Evolutionary conservation across 2,113 vertebrate species (phyloP), one percentile per base, ranked within the genome.

Genomic region (Fulica atra): DNA sequence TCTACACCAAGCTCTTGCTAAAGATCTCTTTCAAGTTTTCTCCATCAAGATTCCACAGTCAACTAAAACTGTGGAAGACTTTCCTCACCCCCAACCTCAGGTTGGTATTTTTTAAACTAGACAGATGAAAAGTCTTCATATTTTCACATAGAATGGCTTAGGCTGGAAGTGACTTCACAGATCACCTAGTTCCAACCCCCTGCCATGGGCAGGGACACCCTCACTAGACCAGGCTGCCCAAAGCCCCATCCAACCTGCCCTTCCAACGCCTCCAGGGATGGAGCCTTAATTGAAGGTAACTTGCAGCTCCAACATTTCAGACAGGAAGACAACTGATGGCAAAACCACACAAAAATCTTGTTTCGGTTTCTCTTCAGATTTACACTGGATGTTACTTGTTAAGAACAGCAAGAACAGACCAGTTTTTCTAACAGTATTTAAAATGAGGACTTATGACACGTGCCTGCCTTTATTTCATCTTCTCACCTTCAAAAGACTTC

Each of bases 21-120:
- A 24, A 38, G 53, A 35, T 48, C 81, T 31, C 50, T 56, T 35
- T 16, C 31, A 54, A 7, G 7, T 57, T 6, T 42, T 74, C 20
- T 71, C 44, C 61, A 29, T 21, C 28, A 59, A 50, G 40, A 9
- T 81, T 61, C 44, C 31, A 18, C 0, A 3, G 59, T 13, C 44
- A 73, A 5, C 10, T 31, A 0, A 0, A 82, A 42, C 24, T 23
- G 17, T 7, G 7, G n/a, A n/a, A 82, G 57, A 29, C 3, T 8
- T 9, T 73, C 57, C 54, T 70, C 56, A 12, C 16, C 29, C 29
- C 8, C 15, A 73, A 1, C 3, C 9, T 9, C 11, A 71, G 13
- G 51, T 0, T 12, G 13, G 1, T 7, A 23, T 40, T 72, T 24
- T 35, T 70, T 10, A n/a, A 86, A 26, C 1, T 2, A 20, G 16